Evolutionary conservation across 1,140 invertebrate genomes (phyloP), one percentile per base, ranked within the genome.

Genomic region (Calosoma granatense): DNA sequence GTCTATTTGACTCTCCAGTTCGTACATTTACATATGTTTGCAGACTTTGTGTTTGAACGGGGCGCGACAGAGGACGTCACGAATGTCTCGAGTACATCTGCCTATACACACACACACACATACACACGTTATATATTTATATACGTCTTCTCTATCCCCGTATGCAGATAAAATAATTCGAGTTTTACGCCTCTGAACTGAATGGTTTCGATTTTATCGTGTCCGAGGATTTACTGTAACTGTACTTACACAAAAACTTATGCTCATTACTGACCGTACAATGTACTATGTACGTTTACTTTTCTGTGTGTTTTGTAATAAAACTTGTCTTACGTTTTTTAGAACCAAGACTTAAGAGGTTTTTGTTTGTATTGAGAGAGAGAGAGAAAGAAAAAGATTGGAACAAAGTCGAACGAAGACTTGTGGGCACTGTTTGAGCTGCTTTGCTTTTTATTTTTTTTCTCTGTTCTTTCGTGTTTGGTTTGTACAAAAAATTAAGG

Each of bases 191-290:
- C 41, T 47, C 17, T 47, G 41, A 17, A 47, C 41, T 47, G 41
- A 47, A 47, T 12, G 41, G 15, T 6, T 47, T 47, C 41, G 41
- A 47, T 47, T 47, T 47, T 47, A 47, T 47, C 41, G 15, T 17
- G 15, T 47, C n/a, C 15, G 6, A 47, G 41, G 17, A 47, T 47
- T 47, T 47, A 47, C 41, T 47, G 41, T 47, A 47, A 47, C 41
- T 47, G 41, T 47, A 11, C 41, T 47, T 47, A 47, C 41, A 47
- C 41, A 47, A 47, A 47, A 47, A 47, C 41, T 47, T 47, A 47
- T 47, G 15, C 41, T 47, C 41, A 47, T 47, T 47, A 47, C 41
- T 17, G 15, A 47, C 6, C 15, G 15, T 47, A 47, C 41, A 17
- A 47, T 47, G 41, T 47, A 47, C 15, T 47, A 11, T 17, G 41